These are phyloP conservation scores for Nerophis ophidion DNA, from an alignment of 2,113 vertebrate species.

Conservation along the genomic window DNA sequence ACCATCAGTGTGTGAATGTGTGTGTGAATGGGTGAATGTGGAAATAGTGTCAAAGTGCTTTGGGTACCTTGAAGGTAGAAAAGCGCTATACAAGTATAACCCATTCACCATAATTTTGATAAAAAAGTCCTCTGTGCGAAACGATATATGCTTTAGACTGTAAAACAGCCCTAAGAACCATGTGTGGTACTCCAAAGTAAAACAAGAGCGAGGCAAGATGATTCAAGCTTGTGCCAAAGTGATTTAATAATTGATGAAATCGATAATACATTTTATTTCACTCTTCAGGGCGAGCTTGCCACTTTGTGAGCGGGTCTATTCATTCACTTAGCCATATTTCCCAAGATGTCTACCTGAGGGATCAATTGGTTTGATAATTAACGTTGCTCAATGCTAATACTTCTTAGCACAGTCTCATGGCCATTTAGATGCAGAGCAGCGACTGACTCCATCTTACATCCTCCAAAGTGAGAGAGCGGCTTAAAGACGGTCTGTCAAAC, in stretches of 20 bases:
- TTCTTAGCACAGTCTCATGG: constrained; percentile 21
- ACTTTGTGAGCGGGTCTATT: not conserved
- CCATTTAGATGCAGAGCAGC: constrained; percentile 17
- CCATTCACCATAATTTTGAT: not conserved
- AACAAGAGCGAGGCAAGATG: not conserved
- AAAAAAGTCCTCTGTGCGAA: not conserved
- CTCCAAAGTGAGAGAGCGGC: not conserved
- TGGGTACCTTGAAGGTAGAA: too few relatives aligned
- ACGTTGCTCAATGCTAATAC: constrained; percentile 3
- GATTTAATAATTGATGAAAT: not conserved
- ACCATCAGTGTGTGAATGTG: too few relatives aligned
- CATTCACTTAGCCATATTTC: constrained; percentile 7
- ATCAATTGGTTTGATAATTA: not conserved
- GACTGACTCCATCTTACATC: constrained; percentile 24
- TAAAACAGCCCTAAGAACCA: too few relatives aligned
- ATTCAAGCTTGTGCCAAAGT: not conserved
- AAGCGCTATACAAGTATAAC: too few relatives aligned
- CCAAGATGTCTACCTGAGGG: not conserved
- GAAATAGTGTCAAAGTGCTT: too few relatives aligned
- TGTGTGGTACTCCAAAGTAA: too few relatives aligned
- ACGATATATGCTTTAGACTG: not conserved
- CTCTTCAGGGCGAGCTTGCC: not conserved
- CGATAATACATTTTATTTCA: not conserved
- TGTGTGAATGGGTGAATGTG: too few relatives aligned
- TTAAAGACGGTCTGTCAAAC: too few relatives aligned